Conservation (phyloP, 1,140 invertebrate genomes). For the Drosophila burlai region DNA sequence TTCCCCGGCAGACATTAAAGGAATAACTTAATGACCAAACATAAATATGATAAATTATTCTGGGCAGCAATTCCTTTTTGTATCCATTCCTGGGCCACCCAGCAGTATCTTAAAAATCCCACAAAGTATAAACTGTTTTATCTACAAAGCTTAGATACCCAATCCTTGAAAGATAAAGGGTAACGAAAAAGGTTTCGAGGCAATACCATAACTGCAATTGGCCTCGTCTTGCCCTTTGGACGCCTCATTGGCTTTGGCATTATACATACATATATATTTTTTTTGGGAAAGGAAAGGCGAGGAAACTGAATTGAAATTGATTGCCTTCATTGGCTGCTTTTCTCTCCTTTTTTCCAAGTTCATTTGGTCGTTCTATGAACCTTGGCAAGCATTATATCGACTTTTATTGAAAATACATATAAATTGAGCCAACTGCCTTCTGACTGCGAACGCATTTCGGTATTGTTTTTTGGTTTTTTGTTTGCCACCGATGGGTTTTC, state of each 20-base stretch:
- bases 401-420: slow-evolving; percentile 80
- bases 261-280: background rate
- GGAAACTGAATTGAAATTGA: slow-evolving; percentile 81
- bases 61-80: background rate
- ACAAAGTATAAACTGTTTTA: background rate
- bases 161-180: background rate
- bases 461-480: slow-evolving; percentile 45
- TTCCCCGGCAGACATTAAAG: background rate
- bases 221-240: slow-evolving; percentile 78
- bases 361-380: slow-evolving; percentile 78
- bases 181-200: slow-evolving; percentile 60
- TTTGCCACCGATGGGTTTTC: slow-evolving; percentile 43
- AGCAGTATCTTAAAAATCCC: background rate
- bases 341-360: slow-evolving; percentile 64
- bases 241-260: slow-evolving; percentile 70
- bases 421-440: slow-evolving; percentile 69
- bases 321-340: slow-evolving; percentile 74
- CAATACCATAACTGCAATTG: slow-evolving; percentile 63
- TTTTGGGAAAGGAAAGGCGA: slow-evolving; percentile 63
- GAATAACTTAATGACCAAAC: background rate
- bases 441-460: slow-evolving; percentile 48
- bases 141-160: slow-evolving; percentile 15
- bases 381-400: slow-evolving; percentile 79
- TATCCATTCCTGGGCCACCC: background rate
- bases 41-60: slow-evolving; percentile 19